Evolutionary conservation across 2,113 vertebrate species (phyloP), one percentile per base, ranked within the genome.

Genomic region (Nycticebus coucang): DNA sequence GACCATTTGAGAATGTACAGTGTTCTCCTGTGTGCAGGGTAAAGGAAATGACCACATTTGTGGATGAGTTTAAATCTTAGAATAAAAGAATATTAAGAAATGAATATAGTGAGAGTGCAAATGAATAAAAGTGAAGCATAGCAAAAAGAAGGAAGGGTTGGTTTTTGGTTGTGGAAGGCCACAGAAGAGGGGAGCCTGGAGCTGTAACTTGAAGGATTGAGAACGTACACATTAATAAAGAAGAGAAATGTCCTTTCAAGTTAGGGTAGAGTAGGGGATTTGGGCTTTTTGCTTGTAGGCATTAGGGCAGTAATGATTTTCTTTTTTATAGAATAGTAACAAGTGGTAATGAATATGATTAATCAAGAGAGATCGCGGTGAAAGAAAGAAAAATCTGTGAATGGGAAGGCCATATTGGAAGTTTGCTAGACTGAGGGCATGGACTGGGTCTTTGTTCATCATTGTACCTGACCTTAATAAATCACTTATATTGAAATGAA

Each of bases 51-150:
- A 9, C 50, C 10, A 26, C 55, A 19, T 68, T 66, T 87, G 45
- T n/a, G 33, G 37, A 45, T 83, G 45, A 92, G 45, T 60, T 89
- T 62, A 74, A 89, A 59, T 92, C 74, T 92, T 45, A 53, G 45
- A 83, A 82, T 86, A 33, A 95, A 74, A 59, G 93, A 71, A 41
- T 69, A 11, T 68, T 81, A 68, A 78, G 30, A 81, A 92, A 85
- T 19, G 22, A 89, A 62, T 59, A 33, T 5, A 41, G 64, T 30
- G 53, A 17, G 83, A 53, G 19, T 90, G 75, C 22, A 72, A 9
- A 69, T 53, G n/a, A 85, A 69, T 9, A 68, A 57, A 83, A 84
- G 50, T 41, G 55, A 55, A 22, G 35, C 57, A 37, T 8, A 68
- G 11, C 7, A 83, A 59, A 62, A 74, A 78, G 24, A 91, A 82